Percentiles rank a stretch among this genome's conserved stretches.
These are phyloP conservation scores for Gnathonemus longibarbis DNA, from an alignment of 2,113 vertebrate genomes.

Conservation along the genomic window DNA sequence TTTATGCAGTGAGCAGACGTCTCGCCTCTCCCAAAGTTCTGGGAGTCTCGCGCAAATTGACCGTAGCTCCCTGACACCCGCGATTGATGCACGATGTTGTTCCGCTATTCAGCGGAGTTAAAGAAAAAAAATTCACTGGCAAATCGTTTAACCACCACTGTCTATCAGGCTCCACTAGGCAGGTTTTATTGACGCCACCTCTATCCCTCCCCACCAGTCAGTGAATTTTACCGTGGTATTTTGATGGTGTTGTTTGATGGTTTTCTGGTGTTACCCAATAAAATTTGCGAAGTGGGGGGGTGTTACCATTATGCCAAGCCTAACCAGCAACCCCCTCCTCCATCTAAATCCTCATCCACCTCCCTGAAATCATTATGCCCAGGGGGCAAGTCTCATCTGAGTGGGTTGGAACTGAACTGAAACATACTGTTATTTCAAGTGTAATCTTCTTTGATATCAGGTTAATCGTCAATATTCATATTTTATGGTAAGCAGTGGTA, in stretches of 20 bases:
- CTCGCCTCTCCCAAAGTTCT: background rate
- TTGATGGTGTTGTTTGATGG: background rate
- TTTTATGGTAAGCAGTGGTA: background rate
- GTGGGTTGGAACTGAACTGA: background rate
- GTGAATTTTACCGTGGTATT: background rate
- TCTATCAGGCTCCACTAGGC: background rate
- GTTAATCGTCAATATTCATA: background rate
- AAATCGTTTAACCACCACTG: background rate
- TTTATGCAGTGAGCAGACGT: background rate
- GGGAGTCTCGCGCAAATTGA: background rate
- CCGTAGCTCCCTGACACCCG: background rate
- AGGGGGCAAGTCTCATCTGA: background rate
- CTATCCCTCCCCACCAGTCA: background rate
- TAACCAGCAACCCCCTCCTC: background rate
- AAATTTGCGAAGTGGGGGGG: background rate
- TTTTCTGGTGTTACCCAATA: background rate
- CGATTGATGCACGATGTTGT: background rate
- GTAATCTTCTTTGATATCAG: background rate
- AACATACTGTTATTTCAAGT: background rate
- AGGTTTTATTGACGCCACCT: background rate
- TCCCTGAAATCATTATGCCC: background rate
- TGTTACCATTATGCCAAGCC: background rate
- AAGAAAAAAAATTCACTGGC: background rate
- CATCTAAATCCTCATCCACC: background rate
- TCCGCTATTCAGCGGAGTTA: background rate